phyloP scores from a whole-genome alignment of 2,797 vertebrate genomes.

The Anolis apletophallus region DNA sequence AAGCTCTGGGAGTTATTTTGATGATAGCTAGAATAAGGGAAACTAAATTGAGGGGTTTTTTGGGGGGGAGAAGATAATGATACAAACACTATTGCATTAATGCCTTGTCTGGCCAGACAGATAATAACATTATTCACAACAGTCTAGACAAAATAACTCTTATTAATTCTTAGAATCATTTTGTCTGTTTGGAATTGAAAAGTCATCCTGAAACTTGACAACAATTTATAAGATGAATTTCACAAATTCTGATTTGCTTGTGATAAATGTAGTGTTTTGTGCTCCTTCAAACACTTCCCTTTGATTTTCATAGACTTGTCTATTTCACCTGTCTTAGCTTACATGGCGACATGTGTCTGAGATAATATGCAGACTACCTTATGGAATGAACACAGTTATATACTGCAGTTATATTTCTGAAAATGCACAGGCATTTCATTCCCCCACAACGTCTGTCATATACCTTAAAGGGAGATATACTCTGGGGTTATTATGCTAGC shows the following conservation, averaged over 20 bases:
- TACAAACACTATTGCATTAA: conserved; percentile 34
- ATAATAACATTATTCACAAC: conserved; percentile 51
- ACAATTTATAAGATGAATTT: conserved; percentile 34
- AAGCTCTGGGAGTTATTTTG: conserved; percentile 58
- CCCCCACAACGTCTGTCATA: neutral
- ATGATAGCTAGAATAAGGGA: conserved; percentile 57
- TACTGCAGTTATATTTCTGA: neutral
- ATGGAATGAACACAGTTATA: neutral
- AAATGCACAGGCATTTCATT: neutral
- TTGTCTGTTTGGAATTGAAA: conserved; percentile 58
- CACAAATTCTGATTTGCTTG: conserved; percentile 11
- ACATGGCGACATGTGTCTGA: neutral
- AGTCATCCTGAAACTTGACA: conserved; percentile 60
- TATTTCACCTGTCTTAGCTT: neutral
- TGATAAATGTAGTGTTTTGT: conserved; percentile 6
- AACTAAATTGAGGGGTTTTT: conserved; percentile 63
- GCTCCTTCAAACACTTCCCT: conserved; percentile 7
- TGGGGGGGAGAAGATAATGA: conserved; percentile 47
- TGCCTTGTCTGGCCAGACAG: conserved; percentile 67
- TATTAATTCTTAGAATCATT: conserved; percentile 64
- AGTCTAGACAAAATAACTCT: conserved; percentile 54
- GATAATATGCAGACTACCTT: too few species aligned
- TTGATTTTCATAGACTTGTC: neutral
- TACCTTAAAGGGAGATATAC: neutral
- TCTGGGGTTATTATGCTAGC: neutral